Conservation (phyloP, 2,113 vertebrate genomes). For the Xenopus laevis region DNA sequence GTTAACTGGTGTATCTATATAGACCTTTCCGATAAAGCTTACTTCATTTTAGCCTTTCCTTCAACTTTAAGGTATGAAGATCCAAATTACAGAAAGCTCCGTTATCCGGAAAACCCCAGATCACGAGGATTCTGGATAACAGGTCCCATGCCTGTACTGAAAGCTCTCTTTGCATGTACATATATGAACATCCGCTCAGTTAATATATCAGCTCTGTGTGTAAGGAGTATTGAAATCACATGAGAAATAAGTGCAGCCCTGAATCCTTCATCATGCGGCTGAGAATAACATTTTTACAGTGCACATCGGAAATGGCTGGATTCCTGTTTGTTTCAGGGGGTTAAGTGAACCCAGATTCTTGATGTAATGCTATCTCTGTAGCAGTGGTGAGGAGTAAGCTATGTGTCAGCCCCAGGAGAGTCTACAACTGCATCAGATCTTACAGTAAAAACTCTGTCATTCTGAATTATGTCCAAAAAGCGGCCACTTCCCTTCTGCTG, state of each 20-base stretch:
- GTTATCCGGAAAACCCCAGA: too few species aligned
- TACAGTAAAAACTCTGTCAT: conserved; percentile 63
- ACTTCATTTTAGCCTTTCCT: too few species aligned
- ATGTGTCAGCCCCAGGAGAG: conserved; percentile 40
- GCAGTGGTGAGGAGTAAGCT: conserved; percentile 40
- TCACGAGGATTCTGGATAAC: too few species aligned
- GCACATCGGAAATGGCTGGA: conserved; percentile 10
- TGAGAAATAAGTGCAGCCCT: conserved; percentile 12
- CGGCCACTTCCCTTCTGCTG: conserved; percentile 1
- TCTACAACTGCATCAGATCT: conserved; percentile 48
- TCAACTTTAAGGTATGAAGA: too few species aligned
- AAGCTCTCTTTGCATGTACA: too few species aligned
- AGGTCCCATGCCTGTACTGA: too few species aligned
- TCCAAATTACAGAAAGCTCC: too few species aligned
- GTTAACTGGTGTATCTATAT: too few species aligned
- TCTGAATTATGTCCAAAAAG: conserved; percentile 47
- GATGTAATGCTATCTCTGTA: neutral
- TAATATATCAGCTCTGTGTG: neutral
- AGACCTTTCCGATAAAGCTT: too few species aligned
- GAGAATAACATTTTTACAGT: neutral
- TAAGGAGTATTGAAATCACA: conserved; percentile 11
- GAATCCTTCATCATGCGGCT: conserved; percentile 17
- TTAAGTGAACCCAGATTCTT: neutral
- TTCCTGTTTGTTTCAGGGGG: conserved; percentile 13
- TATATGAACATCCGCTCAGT: neutral